Evolutionary conservation across 2,888 invertebrate species (phyloP).

Genomic region (Sarcophaga carnaria): DNA sequence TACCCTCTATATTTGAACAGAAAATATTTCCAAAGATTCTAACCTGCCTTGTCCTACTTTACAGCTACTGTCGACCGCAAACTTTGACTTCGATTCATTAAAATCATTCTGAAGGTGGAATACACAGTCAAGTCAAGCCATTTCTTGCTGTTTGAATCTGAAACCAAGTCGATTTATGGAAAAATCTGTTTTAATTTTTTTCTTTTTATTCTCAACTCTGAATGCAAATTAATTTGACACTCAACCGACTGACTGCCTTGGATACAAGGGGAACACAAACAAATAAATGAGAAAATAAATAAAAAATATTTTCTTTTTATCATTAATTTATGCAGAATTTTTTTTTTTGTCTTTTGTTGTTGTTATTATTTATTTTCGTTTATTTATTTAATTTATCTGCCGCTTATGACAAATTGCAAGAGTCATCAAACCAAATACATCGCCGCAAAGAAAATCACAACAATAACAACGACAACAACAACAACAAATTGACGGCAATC

Average conservation of each 20-base stretch:
- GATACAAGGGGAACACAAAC: constrained; percentile 1
- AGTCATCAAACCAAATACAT: constrained; percentile 47
- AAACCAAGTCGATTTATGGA: not conserved
- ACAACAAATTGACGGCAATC: constrained; percentile 14
- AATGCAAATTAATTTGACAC: constrained; percentile 51
- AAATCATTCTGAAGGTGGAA: too few relatives aligned
- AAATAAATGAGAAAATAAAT: constrained; percentile 19
- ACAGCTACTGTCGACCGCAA: too few relatives aligned
- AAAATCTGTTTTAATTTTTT: not conserved
- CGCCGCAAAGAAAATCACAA: not conserved
- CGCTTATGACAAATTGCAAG: constrained; percentile 56
- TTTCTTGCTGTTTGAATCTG: not conserved
- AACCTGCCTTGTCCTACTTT: too few relatives aligned
- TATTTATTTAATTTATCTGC: constrained; percentile 47
- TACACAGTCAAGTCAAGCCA: too few relatives aligned
- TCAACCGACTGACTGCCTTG: constrained; percentile 18
- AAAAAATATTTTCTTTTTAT: constrained; percentile 16
- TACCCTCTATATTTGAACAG: too few relatives aligned
- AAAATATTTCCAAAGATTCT: too few relatives aligned
- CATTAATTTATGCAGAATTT: constrained; percentile 45
- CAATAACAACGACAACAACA: not conserved
- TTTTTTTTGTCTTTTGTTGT: not conserved
- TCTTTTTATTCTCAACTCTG: not conserved
- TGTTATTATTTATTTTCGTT: constrained; percentile 27
- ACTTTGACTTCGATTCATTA: too few relatives aligned